These are phyloP conservation scores for Donacobius atricapilla DNA, from an alignment of 2,113 vertebrate species.

Conservation along the genomic window DNA sequence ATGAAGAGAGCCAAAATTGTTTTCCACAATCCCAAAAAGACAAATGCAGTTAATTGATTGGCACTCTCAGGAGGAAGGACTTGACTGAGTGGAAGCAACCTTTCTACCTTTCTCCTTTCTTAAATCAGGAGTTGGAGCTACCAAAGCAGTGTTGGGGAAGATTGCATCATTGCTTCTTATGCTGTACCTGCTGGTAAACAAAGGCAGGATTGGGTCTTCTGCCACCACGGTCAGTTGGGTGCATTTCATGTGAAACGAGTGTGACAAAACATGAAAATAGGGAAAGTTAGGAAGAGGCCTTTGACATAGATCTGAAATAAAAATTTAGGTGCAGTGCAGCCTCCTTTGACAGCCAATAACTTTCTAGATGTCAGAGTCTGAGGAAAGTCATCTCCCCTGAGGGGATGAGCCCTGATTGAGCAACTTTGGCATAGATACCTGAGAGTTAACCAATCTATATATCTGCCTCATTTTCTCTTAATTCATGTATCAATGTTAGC, in stretches of 20 bases:
- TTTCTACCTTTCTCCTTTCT: background rate
- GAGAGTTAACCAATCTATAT: background rate
- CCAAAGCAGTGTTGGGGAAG: background rate
- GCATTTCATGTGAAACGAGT: background rate
- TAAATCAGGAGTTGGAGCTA: background rate
- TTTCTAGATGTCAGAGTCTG: background rate
- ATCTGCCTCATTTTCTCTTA: background rate
- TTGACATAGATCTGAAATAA: background rate
- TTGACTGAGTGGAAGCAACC: background rate
- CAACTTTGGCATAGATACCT: background rate
- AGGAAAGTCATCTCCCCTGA: background rate
- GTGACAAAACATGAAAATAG: background rate
- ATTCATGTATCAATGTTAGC: background rate
- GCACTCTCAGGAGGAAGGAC: background rate
- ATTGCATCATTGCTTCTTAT: background rate
- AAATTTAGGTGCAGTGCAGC: background rate
- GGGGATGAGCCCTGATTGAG: background rate
- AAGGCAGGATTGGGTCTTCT: background rate
- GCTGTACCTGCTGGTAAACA: background rate
- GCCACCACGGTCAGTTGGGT: background rate
- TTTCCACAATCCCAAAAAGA: background rate
- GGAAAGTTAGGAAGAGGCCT: background rate
- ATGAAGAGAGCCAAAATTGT: background rate
- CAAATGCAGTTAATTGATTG: background rate
- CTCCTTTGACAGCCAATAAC: background rate